phyloP scores from a whole-genome alignment of 2,113 vertebrate species.

The Arizona elegans region DNA sequence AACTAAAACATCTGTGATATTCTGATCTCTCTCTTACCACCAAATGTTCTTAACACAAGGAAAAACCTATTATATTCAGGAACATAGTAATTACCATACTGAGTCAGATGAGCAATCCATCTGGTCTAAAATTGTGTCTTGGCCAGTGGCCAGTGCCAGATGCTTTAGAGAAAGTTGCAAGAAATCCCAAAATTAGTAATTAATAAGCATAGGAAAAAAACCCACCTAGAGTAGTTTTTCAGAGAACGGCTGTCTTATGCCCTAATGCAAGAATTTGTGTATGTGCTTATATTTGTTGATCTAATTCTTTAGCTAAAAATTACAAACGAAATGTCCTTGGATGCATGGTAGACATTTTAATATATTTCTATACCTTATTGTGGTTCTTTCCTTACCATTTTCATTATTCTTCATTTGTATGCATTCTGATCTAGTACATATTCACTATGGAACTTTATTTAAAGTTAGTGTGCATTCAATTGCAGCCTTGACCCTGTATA shows the following conservation, averaged over 20 bases:
- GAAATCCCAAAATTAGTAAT: constrained; percentile 39
- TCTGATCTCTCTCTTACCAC: not conserved
- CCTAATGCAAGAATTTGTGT: not conserved
- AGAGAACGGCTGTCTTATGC: constrained; percentile 15
- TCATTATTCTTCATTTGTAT: not conserved
- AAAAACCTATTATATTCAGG: not conserved
- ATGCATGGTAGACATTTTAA: not conserved
- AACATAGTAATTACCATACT: constrained; percentile 15
- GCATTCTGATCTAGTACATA: not conserved
- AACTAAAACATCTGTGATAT: not conserved
- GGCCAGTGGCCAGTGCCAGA: constrained; percentile 8
- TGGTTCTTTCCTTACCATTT: not conserved
- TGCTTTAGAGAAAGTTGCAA: constrained; percentile 27
- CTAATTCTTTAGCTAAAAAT: not conserved
- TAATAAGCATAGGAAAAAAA: constrained; percentile 28
- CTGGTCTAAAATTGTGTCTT: constrained; percentile 16
- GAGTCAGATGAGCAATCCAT: constrained; percentile 3
- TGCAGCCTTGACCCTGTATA: not conserved
- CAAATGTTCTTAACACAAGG: not conserved
- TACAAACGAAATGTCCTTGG: not conserved
- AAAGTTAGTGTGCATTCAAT: not conserved
- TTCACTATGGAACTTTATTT: not conserved
- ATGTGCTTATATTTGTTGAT: not conserved
- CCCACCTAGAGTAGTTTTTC: constrained; percentile 19
- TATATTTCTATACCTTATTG: not conserved